Evolutionary conservation across 2,113 vertebrate species (phyloP).

Genomic region (Amblyornis subalaris): DNA sequence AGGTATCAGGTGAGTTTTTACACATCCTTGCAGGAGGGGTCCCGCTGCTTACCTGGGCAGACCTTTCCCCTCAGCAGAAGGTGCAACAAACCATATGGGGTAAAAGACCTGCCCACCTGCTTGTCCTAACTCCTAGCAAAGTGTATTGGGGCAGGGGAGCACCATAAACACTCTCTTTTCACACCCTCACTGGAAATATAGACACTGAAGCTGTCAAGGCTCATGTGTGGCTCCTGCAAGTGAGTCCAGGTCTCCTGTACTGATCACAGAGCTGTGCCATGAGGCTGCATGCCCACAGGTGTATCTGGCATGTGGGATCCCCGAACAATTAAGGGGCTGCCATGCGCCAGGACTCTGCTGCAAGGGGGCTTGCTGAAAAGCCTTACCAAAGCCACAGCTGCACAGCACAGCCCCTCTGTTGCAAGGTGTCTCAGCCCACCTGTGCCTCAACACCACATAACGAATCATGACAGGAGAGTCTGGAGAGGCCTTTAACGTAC

Average conservation of each 20-base stretch:
- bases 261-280: neutral
- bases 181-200: neutral
- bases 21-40: neutral
- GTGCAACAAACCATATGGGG: neutral
- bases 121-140: neutral
- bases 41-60: neutral
- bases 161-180: neutral
- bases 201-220: neutral
- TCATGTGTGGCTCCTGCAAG: neutral
- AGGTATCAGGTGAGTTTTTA: neutral
- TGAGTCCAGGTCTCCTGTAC: neutral
- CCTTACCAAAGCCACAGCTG: neutral
- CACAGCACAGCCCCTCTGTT: neutral
- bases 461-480: neutral
- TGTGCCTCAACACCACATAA: neutral
- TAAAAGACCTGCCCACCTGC: neutral
- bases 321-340: neutral
- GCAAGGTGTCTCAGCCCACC: accelerated
- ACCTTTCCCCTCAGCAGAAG: neutral
- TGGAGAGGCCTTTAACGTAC: slow-evolving; percentile 58
- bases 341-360: neutral
- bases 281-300: neutral
- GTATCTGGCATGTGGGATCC: neutral
- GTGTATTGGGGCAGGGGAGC: neutral
- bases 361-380: neutral